Conservation (phyloP, 2,888 invertebrate genomes). For the Lapara coniferarum region DNA sequence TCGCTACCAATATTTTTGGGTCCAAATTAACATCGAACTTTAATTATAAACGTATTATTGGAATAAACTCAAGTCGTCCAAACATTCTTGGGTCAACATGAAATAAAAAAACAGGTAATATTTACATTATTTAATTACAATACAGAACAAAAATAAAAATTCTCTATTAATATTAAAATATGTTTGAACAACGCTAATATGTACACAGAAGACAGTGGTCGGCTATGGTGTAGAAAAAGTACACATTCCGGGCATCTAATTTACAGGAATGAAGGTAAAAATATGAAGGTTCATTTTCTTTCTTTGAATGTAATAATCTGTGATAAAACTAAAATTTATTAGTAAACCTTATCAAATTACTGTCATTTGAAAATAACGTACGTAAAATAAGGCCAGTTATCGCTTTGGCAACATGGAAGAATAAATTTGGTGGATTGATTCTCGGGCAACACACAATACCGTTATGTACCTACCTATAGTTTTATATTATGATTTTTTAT, state of each 20-base stretch:
- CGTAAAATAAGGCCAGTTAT: background rate
- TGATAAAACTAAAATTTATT: too few species aligned
- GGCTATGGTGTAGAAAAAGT: background rate
- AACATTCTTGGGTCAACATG: background rate
- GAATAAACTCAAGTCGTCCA: too few species aligned
- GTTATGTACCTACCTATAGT: too few species aligned
- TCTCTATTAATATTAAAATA: slow-evolving; percentile 22
- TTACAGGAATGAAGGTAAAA: too few species aligned
- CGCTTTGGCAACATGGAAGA: slow-evolving; percentile 18
- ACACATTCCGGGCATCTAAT: background rate
- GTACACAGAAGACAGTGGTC: slow-evolving; percentile 17
- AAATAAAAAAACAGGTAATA: background rate
- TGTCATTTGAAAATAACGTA: background rate
- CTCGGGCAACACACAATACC: too few species aligned
- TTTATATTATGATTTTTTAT: too few species aligned
- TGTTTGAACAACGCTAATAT: slow-evolving; percentile 15
- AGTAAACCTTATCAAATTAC: too few species aligned
- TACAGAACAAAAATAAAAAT: slow-evolving; percentile 21
- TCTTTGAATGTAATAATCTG: too few species aligned
- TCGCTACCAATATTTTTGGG: too few species aligned
- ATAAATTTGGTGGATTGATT: background rate
- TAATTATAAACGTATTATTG: too few species aligned
- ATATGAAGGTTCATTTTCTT: too few species aligned
- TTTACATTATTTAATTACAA: slow-evolving; percentile 13
- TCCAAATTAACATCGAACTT: too few species aligned